These are phyloP conservation scores for Stenichneumon culpator DNA, from an alignment of 2,888 invertebrate species.

Conservation along the genomic window DNA sequence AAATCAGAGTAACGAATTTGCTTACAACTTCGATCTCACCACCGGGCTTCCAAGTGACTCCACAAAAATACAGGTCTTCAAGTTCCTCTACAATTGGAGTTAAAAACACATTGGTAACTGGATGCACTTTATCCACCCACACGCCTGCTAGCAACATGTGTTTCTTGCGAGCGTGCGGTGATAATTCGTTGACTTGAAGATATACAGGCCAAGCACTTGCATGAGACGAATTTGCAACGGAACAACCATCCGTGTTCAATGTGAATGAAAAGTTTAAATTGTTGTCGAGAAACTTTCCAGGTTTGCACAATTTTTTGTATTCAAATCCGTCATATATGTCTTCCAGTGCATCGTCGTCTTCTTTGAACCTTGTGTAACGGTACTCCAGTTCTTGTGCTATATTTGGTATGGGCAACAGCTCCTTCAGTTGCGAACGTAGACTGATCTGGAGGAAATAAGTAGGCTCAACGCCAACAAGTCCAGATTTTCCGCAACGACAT, in stretches of 20 bases:
- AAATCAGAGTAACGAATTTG: slow-evolving; percentile 34
- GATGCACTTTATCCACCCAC: slow-evolving; percentile 50
- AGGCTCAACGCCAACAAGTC: neutral
- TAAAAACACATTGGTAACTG: slow-evolving; percentile 31
- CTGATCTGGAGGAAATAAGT: neutral
- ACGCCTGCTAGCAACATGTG: slow-evolving; percentile 57
- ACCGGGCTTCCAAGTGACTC: slow-evolving; percentile 51
- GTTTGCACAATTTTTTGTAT: slow-evolving; percentile 41
- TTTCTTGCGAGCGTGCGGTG: slow-evolving; percentile 62
- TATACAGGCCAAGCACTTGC: slow-evolving; percentile 62
- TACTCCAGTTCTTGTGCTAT: slow-evolving; percentile 12
- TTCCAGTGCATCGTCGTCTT: slow-evolving; percentile 37
- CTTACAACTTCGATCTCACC: slow-evolving; percentile 3
- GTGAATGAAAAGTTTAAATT: slow-evolving; percentile 54
- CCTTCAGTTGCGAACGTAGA: slow-evolving; percentile 3
- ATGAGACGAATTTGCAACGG: slow-evolving; percentile 45
- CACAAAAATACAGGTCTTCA: neutral
- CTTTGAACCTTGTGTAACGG: slow-evolving; percentile 10
- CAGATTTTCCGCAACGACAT: neutral
- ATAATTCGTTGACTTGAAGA: slow-evolving; percentile 65
- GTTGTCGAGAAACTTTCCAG: slow-evolving; percentile 44
- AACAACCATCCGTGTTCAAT: slow-evolving; percentile 59
- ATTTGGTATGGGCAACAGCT: neutral
- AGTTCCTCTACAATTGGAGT: slow-evolving; percentile 28
- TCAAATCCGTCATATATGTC: slow-evolving; percentile 63